Conservation (phyloP, 2,113 vertebrate species). For the Mustela lutreola region DNA sequence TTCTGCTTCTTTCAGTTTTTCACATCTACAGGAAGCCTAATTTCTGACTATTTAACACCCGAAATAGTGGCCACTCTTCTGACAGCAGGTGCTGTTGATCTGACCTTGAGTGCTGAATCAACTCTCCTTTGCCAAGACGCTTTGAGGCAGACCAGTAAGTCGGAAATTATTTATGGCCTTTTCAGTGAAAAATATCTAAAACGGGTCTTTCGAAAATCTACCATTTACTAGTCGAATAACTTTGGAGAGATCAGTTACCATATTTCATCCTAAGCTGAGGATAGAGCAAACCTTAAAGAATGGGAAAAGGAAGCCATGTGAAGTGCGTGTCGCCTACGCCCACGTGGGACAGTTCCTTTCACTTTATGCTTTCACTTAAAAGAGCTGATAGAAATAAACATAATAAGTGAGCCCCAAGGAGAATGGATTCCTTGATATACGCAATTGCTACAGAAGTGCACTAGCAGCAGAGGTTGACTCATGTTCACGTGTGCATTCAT, state of each 20-base stretch:
- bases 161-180: not conserved
- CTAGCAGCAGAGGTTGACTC: not conserved
- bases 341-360: not conserved
- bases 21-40: not conserved
- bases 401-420: not conserved
- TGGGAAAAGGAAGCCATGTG: not conserved
- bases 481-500: not conserved
- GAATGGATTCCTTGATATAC: not conserved
- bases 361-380: not conserved
- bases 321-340: not conserved
- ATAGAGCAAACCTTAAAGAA: not conserved
- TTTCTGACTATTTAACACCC: not conserved
- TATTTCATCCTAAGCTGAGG: not conserved
- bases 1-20: not conserved
- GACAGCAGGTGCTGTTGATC: not conserved
- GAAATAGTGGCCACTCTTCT: not conserved
- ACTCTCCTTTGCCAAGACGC: not conserved
- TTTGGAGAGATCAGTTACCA: not conserved
- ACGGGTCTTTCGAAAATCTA: not conserved
- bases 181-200: not conserved
- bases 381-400: not conserved
- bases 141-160: not conserved
- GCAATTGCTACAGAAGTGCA: not conserved
- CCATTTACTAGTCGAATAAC: not conserved
- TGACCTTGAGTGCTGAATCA: not conserved